Base-by-base conservation (phyloP, 64 coral and sea anemone species). In the Dendrophyllia cribrosa region DNA sequence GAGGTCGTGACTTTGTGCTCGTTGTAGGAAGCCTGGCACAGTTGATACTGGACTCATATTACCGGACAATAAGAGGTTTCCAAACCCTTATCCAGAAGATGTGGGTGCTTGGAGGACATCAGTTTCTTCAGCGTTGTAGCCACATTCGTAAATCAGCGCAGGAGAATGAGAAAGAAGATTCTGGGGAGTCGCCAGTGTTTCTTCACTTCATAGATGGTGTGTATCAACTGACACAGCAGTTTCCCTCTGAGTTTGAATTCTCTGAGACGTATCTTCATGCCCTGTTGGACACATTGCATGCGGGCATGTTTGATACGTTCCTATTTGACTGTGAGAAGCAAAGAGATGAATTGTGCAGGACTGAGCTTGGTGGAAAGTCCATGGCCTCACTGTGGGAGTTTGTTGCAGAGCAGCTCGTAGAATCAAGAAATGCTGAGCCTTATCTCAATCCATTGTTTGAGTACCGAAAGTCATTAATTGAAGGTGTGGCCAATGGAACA, bases 91-190 rank as follows among this genome's bases (percentile, higher is more conserved):
- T 99, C 6, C 97, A 99, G 52, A 99, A 96, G 58, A 99, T 99
- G 97, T 99, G 97, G 97, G 97, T 99, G 0, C 88, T 99, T 74
- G 91, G 94, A 63, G 97, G 97, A 3, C 97, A 99, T 78, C 97
- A 95, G 59, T 99, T 99, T 51, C 89, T 80, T 5, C 72, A 85
- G 45, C 94, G 97, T 9, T 96, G 88, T 74, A 88, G 88, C 11
- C 97, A 99, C 62, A 88, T 96, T 25, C 58, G 20, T 9, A 66
- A 82, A 14, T 67, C 63, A 19, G 88, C 14, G n/a, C 55, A 66
- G 55, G 94, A 96, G 80, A 91, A 66, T 53, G 97, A 99, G 26
- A 93, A 94, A 46, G 72, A 93, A 58, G 94, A 96, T 15, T 70
- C 74, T 3, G 83, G 79, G 50, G 97, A 99, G 65, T 93, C 97